Conservation (phyloP, 1,140 invertebrate genomes). For the Linepithema humile region DNA sequence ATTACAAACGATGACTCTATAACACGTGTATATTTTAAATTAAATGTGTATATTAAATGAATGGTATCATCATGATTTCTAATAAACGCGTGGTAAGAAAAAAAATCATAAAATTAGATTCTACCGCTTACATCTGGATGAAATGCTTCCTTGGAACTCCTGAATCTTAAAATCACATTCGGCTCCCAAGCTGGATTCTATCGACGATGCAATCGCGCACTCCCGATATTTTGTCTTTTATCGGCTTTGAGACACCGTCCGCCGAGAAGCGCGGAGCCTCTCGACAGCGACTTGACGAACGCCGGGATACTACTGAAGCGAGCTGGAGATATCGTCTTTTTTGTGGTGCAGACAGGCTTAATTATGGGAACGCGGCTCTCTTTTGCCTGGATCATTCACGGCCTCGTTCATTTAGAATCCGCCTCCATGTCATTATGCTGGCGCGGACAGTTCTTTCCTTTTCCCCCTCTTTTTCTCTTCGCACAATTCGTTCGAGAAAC, state of each 20-base stretch:
- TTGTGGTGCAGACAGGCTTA: conserved; percentile 29
- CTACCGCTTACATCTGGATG: too few relatives aligned
- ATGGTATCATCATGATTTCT: too few relatives aligned
- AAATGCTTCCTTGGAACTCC: too few relatives aligned
- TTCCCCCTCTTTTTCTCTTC: conserved; percentile 17
- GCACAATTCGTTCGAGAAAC: conserved; percentile 30
- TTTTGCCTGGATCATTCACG: conserved; percentile 30
- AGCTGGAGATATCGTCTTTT: not conserved
- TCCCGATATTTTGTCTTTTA: not conserved
- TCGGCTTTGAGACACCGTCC: not conserved
- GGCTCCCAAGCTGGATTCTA: too few relatives aligned
- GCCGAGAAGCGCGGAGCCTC: not conserved
- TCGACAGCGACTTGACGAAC: not conserved
- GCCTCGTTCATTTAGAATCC: conserved; percentile 27
- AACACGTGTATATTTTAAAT: too few relatives aligned
- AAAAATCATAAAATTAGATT: too few relatives aligned
- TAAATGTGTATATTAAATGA: too few relatives aligned
- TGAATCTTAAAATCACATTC: too few relatives aligned
- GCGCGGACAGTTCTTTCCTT: not conserved
- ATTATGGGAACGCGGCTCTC: conserved; percentile 39
- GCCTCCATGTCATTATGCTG: conserved; percentile 13
- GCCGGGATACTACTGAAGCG: not conserved
- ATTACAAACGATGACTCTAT: too few relatives aligned
- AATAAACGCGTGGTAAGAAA: too few relatives aligned
- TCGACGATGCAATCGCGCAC: not conserved